These are phyloP conservation scores for Pilophorus perplexus DNA, from an alignment of 2,888 invertebrate genomes.

Conservation along the genomic window DNA sequence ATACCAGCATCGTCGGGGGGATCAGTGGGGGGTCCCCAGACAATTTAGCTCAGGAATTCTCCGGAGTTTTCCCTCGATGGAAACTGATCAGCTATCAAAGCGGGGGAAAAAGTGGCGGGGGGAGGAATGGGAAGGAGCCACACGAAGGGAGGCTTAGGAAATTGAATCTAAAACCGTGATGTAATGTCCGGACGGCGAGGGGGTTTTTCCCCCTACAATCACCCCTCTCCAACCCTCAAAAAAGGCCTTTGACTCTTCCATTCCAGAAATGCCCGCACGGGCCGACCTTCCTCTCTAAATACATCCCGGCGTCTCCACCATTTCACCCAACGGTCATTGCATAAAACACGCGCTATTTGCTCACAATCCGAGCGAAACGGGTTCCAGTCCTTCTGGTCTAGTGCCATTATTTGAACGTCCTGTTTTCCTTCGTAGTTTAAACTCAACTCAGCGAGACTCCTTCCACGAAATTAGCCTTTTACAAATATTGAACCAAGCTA, in stretches of 20 bases:
- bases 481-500: too few relatives aligned
- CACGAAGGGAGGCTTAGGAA: slow-evolving; percentile 8
- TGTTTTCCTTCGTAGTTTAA: too few relatives aligned
- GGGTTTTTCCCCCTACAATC: background rate
- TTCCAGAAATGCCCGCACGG: slow-evolving; percentile 31
- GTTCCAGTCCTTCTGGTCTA: too few relatives aligned
- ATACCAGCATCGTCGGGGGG: background rate
- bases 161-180: slow-evolving; percentile 34
- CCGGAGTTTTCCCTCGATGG: slow-evolving; percentile 29
- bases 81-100: slow-evolving; percentile 39
- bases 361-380: slow-evolving; percentile 27
- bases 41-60: slow-evolving; percentile 35
- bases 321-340: slow-evolving; percentile 2
- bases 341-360: slow-evolving; percentile 34
- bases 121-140: background rate
- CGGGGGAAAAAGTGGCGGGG: slow-evolving; percentile 5
- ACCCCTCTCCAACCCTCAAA: too few relatives aligned
- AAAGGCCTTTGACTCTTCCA: slow-evolving; percentile 6
- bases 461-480: too few relatives aligned
- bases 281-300: background rate
- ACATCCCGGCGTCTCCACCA: background rate
- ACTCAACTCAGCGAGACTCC: too few relatives aligned
- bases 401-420: too few relatives aligned
- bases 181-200: slow-evolving; percentile 20
- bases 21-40: slow-evolving; percentile 26